Conservation (phyloP, 2,113 vertebrate species). For the Grus americana region DNA sequence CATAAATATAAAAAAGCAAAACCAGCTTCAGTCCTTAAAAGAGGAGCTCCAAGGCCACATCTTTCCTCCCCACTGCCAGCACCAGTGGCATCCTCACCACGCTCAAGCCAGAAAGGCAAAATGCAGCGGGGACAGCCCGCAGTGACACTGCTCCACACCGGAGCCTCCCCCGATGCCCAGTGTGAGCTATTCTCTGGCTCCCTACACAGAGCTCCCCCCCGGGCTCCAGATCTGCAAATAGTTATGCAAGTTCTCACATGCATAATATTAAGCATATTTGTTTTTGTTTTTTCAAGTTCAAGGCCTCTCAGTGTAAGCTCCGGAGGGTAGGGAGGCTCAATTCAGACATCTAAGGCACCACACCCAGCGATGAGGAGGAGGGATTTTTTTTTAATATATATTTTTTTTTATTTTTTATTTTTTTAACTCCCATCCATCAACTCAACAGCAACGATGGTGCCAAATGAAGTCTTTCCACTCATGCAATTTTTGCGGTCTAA, state of each 20-base stretch:
- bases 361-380: slow-evolving; percentile 8
- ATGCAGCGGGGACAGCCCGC: fast-evolving
- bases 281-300: slow-evolving; percentile 46
- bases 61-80: neutral
- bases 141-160: fast-evolving
- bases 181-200: neutral
- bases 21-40: neutral
- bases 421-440: slow-evolving; percentile 29
- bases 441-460: slow-evolving; percentile 23
- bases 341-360: slow-evolving; percentile 49
- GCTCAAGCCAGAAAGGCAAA: neutral
- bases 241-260: slow-evolving; percentile 38
- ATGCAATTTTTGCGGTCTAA: neutral
- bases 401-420: neutral
- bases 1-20: neutral
- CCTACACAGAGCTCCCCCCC: neutral
- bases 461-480: slow-evolving; percentile 55
- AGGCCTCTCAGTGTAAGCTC: slow-evolving; percentile 30
- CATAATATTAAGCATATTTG: slow-evolving; percentile 32
- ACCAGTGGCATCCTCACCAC: neutral
- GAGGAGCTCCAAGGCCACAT: neutral
- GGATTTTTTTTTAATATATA: neutral
- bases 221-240: neutral
- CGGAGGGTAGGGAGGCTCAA: slow-evolving; percentile 44
- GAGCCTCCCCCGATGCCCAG: neutral